Evolutionary conservation across 2,113 vertebrate genomes (phyloP), one percentile per base, ranked within the genome.

Genomic region (Pelobates fuscus): DNA sequence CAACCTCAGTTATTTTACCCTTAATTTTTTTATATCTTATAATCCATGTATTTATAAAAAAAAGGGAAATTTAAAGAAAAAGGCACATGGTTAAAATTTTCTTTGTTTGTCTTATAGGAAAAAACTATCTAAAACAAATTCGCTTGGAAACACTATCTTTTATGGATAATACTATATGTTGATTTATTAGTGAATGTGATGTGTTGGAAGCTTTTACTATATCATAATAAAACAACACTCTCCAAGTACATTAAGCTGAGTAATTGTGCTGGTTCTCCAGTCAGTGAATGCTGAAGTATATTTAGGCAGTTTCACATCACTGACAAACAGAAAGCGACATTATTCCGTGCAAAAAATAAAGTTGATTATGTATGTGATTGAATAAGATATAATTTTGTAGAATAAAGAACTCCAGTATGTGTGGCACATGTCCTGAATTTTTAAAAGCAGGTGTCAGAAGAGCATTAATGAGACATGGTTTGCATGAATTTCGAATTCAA

Each of bases 101-200:
- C 46, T 72, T 27, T n/a, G n/a, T 72, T 52, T 72, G 46, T 20
- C 62, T 58, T 37, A 30, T 64, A n/a, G 43, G 11, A 41, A 64
- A 64, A 61, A 62, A 64, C 82, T 32, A 82, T 62, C 63, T 70
- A 63, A 67, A 73, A 63, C 46, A 27, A 11, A 65, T 3, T 0
- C 69, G 77, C 70, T 65, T 6, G 46, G 74, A 81, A 77, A 79
- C 61, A 69, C 62, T 1, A 2, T 57, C 37, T 87, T 84, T 82
- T 82, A 83, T 71, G 55, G 79, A 26, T 76, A 81, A 81, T 63
- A 67, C 60, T 68, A 44, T 65, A 64, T 71, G 54, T 57, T 86
- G 81, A 85, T 84, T 84, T 88, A 86, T 81, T 84, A 81, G 82
- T 79, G 80, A 43, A 78, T 81, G 58, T 74, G 79, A 79, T 83